Evolutionary conservation across 1,140 invertebrate species (phyloP), one percentile per base, ranked within the genome.

Genomic region (Magallana angulata): DNA sequence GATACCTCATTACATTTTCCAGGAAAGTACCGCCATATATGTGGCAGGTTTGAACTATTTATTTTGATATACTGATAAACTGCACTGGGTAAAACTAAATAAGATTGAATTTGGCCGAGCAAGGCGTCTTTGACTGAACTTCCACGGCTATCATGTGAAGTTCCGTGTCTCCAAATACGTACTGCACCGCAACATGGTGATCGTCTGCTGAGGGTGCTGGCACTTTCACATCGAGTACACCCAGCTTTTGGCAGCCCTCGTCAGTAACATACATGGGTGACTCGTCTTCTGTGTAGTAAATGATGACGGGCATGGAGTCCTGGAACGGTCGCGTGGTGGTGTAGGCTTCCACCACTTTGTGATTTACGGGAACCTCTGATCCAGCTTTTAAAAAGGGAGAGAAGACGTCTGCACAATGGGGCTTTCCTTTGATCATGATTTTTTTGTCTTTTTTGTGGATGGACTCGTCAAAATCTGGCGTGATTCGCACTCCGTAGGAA

Each of bases 81-180:
- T 24, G 24, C 24, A 24, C 0, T 24, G 24, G 24, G 24, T 24
- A 24, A 24, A 24, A 24, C 36, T 36, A 85, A 7, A 85, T 62
- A 1, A 85, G 36, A 56, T 85, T 59, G 59, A 85, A 86, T 60
- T 81, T 82, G 58, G 85, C 85, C 7, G 59, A 48, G 58, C 85
- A 86, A 4, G 85, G 85, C 9, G 76, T 62, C 2, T 60, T 24
- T 6, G 85, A 86, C 12, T 71, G 85, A n/a, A 86, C 76, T 82
- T 86, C 85, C n/a, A 86, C 59, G 12, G 85, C 85, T 12, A 71
- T 56, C 18, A 85, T 71, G 14, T 64, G 58, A 24, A 87, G 80
- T 64, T 87, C 85, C 11, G 85, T 87, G 18, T 82, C 80, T 18
- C 85, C 85, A 82, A 87, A 87, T 24, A 57, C 36, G 60, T 82